These are phyloP conservation scores for Pseudachorutes palmiensis DNA, from an alignment of 1,140 invertebrate species.

Conservation along the genomic window DNA sequence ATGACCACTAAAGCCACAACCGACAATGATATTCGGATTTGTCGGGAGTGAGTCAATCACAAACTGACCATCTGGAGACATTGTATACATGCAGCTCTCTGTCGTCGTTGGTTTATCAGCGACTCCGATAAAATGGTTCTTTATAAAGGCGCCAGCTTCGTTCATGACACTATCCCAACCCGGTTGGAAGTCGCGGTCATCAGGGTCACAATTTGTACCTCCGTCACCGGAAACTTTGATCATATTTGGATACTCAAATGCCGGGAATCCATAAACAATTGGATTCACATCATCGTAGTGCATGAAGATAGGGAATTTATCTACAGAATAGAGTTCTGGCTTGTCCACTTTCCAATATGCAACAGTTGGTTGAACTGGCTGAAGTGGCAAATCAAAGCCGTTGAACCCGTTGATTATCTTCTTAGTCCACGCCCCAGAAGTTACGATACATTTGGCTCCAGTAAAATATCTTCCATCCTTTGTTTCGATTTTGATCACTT, in stretches of 20 bases:
- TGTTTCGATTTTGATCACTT: not conserved
- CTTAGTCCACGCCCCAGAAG: constrained; percentile 31
- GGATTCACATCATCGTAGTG: constrained; percentile 17
- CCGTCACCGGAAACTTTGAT: constrained; percentile 27
- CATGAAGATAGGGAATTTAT: constrained; percentile 32
- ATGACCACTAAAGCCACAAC: constrained; percentile 32
- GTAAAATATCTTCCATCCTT: not conserved
- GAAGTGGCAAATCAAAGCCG: constrained; percentile 17
- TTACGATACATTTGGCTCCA: constrained; percentile 28
- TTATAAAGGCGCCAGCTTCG: constrained; percentile 5
- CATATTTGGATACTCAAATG: constrained; percentile 27
- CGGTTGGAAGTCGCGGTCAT: constrained; percentile 23
- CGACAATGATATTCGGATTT: constrained; percentile 14
- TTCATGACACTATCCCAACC: not conserved
- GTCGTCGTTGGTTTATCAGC: constrained; percentile 15
- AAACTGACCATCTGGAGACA: constrained; percentile 24
- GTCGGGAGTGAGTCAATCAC: constrained; percentile 27
- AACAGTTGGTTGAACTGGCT: constrained; percentile 23
- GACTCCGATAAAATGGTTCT: constrained; percentile 13
- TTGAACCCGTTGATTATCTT: constrained; percentile 20
- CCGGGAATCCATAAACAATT: constrained; percentile 29
- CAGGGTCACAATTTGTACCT: constrained; percentile 30
- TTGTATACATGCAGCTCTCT: constrained; percentile 31
- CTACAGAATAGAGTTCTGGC: constrained; percentile 8
- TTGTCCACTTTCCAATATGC: constrained; percentile 31